These are phyloP conservation scores for Xerus inauris DNA, from an alignment of 2,113 vertebrate species.

Conservation along the genomic window DNA sequence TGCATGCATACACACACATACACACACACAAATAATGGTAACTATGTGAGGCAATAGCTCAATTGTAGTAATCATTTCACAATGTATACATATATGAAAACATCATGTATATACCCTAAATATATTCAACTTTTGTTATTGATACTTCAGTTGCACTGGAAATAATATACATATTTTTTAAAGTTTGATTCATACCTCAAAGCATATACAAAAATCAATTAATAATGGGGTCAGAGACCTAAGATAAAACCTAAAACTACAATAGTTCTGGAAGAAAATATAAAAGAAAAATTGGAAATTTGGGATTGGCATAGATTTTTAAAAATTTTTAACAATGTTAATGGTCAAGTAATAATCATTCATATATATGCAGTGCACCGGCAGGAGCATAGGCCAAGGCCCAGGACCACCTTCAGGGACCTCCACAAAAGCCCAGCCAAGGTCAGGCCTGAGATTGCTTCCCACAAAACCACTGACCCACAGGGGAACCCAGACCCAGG, in stretches of 20 bases:
- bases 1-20: neutral
- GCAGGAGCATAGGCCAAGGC: too few species aligned
- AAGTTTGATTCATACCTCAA: neutral
- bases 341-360: neutral
- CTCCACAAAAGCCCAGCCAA: too few species aligned
- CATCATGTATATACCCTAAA: neutral
- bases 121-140: neutral
- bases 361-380: neutral
- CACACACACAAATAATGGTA: neutral
- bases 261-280: neutral
- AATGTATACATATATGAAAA: neutral
- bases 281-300: neutral
- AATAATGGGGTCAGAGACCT: neutral
- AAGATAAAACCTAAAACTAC: neutral
- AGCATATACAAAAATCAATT: neutral
- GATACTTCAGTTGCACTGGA: neutral
- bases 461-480: too few species aligned
- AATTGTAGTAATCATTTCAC: neutral
- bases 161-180: neutral
- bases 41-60: neutral
- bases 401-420: too few species aligned
- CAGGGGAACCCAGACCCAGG: too few species aligned
- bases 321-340: neutral
- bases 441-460: too few species aligned
- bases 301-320: neutral